Conservation (phyloP, 2,888 invertebrate species). For the Ceriagrion tenellum region DNA sequence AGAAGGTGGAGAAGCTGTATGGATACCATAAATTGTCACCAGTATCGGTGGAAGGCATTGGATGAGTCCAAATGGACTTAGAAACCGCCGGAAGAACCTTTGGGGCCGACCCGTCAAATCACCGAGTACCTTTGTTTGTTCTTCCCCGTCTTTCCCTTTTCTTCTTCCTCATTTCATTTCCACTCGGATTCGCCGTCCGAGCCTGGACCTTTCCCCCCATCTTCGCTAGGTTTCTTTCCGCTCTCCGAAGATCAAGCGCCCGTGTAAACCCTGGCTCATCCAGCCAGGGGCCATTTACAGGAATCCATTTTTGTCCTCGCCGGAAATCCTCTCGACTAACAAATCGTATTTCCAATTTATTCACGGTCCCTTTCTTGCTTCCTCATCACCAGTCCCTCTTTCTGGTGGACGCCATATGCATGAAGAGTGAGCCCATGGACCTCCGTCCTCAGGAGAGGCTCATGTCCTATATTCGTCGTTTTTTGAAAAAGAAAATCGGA, state of each 20-base stretch:
- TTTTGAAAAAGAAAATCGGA: background rate
- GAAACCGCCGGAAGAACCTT: too few relatives aligned
- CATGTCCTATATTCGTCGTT: background rate
- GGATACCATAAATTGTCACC: too few relatives aligned
- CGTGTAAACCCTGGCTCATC: background rate
- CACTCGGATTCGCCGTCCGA: background rate
- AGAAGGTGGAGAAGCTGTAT: too few relatives aligned
- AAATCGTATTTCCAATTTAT: background rate
- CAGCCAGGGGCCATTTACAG: background rate
- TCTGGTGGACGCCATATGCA: background rate
- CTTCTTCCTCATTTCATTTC: background rate
- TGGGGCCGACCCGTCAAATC: background rate
- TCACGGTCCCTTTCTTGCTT: background rate
- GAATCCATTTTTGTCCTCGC: background rate
- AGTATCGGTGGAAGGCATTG: too few relatives aligned
- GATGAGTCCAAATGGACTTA: too few relatives aligned
- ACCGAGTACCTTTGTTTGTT: background rate
- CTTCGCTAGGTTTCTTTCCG: background rate
- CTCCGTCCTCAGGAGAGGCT: background rate
- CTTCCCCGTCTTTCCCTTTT: background rate
- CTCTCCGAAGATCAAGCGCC: background rate
- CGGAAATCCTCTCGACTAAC: constrained; percentile 3
- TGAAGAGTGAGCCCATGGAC: background rate
- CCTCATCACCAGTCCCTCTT: background rate
- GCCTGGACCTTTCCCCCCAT: background rate